A percentile compares a stretch with the other conserved stretches of the same genome.
Evolutionary conservation across 2,888 invertebrate genomes (phyloP).

Genomic region (Ditula angustiorana): DNA sequence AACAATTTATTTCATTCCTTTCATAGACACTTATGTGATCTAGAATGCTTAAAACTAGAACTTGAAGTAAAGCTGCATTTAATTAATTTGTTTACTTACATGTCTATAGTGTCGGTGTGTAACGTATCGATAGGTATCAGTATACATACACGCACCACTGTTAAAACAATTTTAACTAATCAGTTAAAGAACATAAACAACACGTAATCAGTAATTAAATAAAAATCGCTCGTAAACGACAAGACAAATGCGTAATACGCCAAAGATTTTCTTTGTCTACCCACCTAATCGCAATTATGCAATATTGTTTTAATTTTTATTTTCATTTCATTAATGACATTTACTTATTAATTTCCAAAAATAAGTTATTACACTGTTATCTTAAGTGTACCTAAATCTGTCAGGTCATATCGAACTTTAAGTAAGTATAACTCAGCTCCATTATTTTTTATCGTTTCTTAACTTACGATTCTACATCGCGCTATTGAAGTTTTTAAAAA

Average conservation of each 20-base stretch:
- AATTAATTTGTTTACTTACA: constrained; percentile 2
- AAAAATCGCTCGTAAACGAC: too few species aligned
- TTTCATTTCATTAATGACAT: constrained; percentile 7
- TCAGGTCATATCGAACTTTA: background rate
- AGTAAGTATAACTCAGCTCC: background rate
- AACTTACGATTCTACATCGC: constrained; percentile 38
- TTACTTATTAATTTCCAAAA: too few species aligned
- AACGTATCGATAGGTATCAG: background rate
- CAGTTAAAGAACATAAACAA: background rate
- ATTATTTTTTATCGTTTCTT: background rate
- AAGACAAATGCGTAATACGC: background rate
- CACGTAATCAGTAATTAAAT: background rate
- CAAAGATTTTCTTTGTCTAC: background rate
- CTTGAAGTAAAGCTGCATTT: background rate
- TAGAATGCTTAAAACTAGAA: constrained; percentile 23
- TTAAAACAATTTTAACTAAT: background rate
- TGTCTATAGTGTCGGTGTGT: background rate
- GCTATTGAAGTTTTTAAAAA: constrained; percentile 37
- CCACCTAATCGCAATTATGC: background rate
- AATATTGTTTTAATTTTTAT: background rate
- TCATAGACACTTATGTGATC: constrained; percentile 27
- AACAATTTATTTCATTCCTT: constrained; percentile 26
- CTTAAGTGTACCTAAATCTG: background rate
- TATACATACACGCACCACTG: constrained; percentile 1
- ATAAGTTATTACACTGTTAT: too few species aligned